Base-by-base conservation (phyloP, 1,140 invertebrate genomes). In the Aradophagus sp. region DNA sequence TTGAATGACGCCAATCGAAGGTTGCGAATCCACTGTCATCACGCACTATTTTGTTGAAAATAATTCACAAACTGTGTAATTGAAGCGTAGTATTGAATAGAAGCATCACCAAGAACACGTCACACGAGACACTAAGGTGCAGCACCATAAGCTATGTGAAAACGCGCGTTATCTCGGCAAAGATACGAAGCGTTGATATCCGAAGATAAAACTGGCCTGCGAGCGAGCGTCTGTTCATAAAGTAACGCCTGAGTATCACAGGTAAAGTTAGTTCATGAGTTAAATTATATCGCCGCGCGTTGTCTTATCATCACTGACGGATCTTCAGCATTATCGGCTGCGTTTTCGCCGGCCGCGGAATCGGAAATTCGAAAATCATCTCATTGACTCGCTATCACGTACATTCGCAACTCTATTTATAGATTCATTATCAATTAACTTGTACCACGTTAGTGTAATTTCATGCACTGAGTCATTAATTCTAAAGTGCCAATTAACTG, bases 151-250 rank as follows among this genome's bases (percentile, higher is more conserved):
- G 66, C 61, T 71, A 63, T 63, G 71, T 59, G 74, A 77, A 76
- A 68, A 68, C 73, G 44, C 27, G 42, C 53, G 78, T 83, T 83
- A 83, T 83, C 81, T 77, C 55, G 42, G 62, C 62, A 71, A 55
- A 80, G 81, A 83, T 83, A 83, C 63, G 79, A 68, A 41, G 55
- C 15, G 66, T 69, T 76, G 80, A 83, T 83, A 82, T 82, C 79
- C 75, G 73, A 39, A 56, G 81, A 83, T 83, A 83, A 82, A 81
- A 74, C 48, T 70, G 14, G 55, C 56, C 55, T 63, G 50, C 38
- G 38, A 41, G 20, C 29, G 39, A 39, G 8, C 59, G 66, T 58
- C 23, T 62, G 70, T 58, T 67, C 66, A 56, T 79, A 72, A 55
- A 45, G 59, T 48, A 38, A 68, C 41, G 48, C 31, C n/a, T 45